phyloP scores from a whole-genome alignment of 2,888 invertebrate genomes.

The Stenchaetothrips biformis region DNA sequence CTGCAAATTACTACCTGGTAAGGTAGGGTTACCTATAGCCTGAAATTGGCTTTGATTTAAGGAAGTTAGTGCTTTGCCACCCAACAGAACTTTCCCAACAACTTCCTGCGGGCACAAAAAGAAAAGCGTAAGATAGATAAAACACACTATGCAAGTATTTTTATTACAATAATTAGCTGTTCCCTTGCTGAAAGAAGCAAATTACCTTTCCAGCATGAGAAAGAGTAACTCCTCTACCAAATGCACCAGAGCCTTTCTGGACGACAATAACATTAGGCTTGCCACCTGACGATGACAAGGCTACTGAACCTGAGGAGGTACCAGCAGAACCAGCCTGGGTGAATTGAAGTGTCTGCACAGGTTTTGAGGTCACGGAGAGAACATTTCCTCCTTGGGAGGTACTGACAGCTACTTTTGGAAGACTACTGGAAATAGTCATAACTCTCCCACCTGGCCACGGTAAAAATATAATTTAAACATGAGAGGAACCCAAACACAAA shows the following conservation, averaged over 20 bases:
- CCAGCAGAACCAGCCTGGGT: neutral
- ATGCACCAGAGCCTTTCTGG: neutral
- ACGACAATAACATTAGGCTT: neutral
- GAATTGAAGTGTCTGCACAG: neutral
- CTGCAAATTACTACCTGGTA: neutral
- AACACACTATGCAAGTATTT: neutral
- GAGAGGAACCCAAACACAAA: neutral
- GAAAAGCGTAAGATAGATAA: neutral
- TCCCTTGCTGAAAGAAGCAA: no score
- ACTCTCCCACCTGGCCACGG: neutral
- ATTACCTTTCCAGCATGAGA: slow-evolving; percentile 1
- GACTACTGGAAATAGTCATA: neutral
- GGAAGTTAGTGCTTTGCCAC: neutral
- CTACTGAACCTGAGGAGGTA: neutral
- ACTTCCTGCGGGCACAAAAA: neutral
- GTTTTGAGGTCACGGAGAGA: neutral
- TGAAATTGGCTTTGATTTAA: neutral
- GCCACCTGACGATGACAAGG: neutral
- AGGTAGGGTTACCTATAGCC: neutral
- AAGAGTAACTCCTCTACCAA: slow-evolving; percentile 5
- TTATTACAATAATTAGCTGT: neutral
- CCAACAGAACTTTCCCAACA: slow-evolving; percentile 3
- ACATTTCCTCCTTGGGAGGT: neutral
- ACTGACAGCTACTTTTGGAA: slow-evolving; percentile 14
- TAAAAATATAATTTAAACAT: neutral